Evolutionary conservation across 2,113 vertebrate species (phyloP).

Genomic region (Pagrus major): DNA sequence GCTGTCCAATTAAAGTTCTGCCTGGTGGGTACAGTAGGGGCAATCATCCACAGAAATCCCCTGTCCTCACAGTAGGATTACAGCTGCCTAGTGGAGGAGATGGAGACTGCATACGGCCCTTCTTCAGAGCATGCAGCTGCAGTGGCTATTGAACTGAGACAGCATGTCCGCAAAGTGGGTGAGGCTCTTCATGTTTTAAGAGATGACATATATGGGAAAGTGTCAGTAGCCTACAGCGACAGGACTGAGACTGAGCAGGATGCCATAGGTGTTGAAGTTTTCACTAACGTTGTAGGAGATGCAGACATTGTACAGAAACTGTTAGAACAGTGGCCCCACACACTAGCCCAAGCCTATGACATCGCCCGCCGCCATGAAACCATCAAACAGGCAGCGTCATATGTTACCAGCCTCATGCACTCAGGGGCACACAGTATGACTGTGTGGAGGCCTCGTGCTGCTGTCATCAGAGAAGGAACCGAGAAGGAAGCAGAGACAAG

Average conservation of each 20-base stretch:
- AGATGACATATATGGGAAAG: constrained; percentile 11
- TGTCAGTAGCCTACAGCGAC: not conserved
- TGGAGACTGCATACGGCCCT: too few relatives aligned
- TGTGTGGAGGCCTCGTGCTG: not conserved
- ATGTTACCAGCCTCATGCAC: not conserved
- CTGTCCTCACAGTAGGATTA: too few relatives aligned
- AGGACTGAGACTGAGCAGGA: constrained; percentile 16
- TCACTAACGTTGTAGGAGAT: constrained; percentile 10
- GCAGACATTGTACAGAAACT: constrained; percentile 42
- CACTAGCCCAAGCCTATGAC: constrained; percentile 45
- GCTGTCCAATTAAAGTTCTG: not conserved
- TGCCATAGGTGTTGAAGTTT: constrained; percentile 59
- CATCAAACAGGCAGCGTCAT: constrained; percentile 22
- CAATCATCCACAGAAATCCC: not conserved
- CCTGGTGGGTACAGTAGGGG: not conserved
- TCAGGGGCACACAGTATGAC: not conserved
- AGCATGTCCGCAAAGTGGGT: not conserved
- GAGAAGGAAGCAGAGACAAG: not conserved
- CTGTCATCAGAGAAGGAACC: not conserved
- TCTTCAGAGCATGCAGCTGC: too few relatives aligned
- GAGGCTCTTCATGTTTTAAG: constrained; percentile 14
- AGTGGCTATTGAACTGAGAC: too few relatives aligned
- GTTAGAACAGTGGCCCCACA: constrained; percentile 33
- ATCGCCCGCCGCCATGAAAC: constrained; percentile 20
- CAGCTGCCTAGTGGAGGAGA: too few relatives aligned